Percentiles rank a stretch among this genome's conserved stretches.
Conservation (phyloP, 1,140 invertebrate species). For the Pseudomyrmex concolor region DNA sequence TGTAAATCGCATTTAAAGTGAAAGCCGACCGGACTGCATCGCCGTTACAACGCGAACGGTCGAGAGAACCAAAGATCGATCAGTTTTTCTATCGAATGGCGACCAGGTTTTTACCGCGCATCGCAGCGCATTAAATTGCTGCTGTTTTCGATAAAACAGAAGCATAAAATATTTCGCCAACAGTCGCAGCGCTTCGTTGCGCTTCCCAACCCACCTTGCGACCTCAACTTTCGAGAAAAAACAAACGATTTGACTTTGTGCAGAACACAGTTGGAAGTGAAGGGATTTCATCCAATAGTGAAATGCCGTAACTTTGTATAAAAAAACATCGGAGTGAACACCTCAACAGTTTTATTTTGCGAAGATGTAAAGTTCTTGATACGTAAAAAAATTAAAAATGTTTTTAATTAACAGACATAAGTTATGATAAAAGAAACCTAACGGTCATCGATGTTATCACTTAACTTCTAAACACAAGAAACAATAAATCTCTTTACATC, state of each 20-base stretch:
- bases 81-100: constrained; percentile 14
- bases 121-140: background rate
- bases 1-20: constrained; percentile 64
- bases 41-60: constrained; percentile 28
- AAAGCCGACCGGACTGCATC: constrained; percentile 62
- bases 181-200: constrained; percentile 4
- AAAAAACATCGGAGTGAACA: too few species aligned
- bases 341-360: too few species aligned
- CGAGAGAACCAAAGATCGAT: background rate
- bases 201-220: constrained; percentile 5
- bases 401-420: background rate
- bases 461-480: background rate
- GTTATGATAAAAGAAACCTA: background rate
- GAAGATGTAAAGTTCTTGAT: too few species aligned
- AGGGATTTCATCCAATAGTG: background rate
- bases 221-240: constrained; percentile 33
- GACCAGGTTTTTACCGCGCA: background rate
- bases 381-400: background rate
- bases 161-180: constrained; percentile 13
- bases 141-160: constrained; percentile 18
- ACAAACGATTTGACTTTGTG: constrained; percentile 8
- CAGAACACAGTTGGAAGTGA: background rate
- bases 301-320: too few species aligned
- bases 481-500: background rate
- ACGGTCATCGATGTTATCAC: too few species aligned